A percentile compares a stretch with the other conserved stretches of the same genome.
These are phyloP conservation scores for Sesia bembeciformis DNA, from an alignment of 2,888 invertebrate genomes.

Conservation along the genomic window DNA sequence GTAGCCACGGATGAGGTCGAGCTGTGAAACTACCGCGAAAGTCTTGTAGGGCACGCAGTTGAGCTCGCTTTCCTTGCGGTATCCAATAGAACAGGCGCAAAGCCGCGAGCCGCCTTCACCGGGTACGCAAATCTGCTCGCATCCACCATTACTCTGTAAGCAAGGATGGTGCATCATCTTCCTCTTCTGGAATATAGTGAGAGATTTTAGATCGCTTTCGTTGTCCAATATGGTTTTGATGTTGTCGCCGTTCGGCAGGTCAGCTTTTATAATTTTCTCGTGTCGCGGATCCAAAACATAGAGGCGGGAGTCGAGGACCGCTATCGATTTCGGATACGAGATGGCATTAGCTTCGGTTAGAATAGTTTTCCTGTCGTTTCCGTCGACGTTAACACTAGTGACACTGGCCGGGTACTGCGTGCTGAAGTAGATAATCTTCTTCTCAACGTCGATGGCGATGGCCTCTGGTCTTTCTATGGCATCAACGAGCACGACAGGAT, in stretches of 20 bases:
- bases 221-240: constrained; percentile 85
- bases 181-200: constrained; percentile 91
- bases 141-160: constrained; percentile 89
- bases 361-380: constrained; percentile 79
- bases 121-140: constrained; percentile 96
- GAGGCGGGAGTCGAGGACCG: constrained; percentile 85
- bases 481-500: constrained; percentile 82
- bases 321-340: constrained; percentile 85
- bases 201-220: constrained; percentile 89
- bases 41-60: constrained; percentile 88
- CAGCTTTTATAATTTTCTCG: constrained; percentile 91
- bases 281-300: constrained; percentile 92
- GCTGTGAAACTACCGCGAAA: constrained; percentile 93
- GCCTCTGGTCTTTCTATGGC: constrained; percentile 85
- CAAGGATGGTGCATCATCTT: constrained; percentile 89
- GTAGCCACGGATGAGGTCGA: constrained; percentile 91
- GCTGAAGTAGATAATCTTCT: constrained; percentile 91
- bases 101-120: constrained; percentile 81
- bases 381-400: constrained; percentile 81
- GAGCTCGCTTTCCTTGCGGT: constrained; percentile 83
- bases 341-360: constrained; percentile 82
- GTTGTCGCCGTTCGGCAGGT: constrained; percentile 86
- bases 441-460: constrained; percentile 87
- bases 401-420: constrained; percentile 83
- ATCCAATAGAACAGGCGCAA: constrained; percentile 95